Evolutionary conservation across 1,140 invertebrate species (phyloP).

Genomic region (Calycopis cecrops): DNA sequence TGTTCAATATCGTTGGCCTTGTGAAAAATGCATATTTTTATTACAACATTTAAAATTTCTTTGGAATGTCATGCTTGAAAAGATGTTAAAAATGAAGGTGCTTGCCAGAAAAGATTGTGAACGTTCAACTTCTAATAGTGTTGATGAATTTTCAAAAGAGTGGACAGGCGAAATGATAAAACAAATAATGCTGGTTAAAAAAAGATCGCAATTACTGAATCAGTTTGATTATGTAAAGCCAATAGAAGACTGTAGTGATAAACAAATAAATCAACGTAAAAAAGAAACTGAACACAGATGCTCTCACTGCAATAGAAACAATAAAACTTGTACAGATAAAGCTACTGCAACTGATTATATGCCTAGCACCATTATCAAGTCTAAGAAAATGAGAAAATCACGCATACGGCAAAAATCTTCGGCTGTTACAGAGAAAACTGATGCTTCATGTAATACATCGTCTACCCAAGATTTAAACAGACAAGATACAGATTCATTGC

Average conservation of each 20-base stretch:
- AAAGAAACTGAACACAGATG: not conserved
- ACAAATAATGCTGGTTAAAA: slow-evolving; percentile 47
- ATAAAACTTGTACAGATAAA: slow-evolving; percentile 16
- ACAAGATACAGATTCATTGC: slow-evolving; percentile 37
- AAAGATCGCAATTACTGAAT: slow-evolving; percentile 21
- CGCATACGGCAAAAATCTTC: not conserved
- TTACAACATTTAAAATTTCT: slow-evolving; percentile 63
- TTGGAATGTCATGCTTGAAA: slow-evolving; percentile 60
- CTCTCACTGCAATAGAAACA: not conserved
- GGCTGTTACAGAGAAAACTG: not conserved
- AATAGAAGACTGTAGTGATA: not conserved
- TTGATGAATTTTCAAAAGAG: slow-evolving; percentile 38
- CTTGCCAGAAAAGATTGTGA: slow-evolving; percentile 31
- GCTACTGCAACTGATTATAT: slow-evolving; percentile 24
- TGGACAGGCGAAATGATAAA: slow-evolving; percentile 53
- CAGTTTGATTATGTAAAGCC: not conserved
- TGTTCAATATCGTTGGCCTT: slow-evolving; percentile 61
- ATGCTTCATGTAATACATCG: not conserved
- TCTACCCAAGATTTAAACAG: slow-evolving; percentile 25
- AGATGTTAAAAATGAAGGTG: slow-evolving; percentile 46
- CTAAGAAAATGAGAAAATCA: not conserved
- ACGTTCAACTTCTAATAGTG: slow-evolving; percentile 24
- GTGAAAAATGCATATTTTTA: slow-evolving; percentile 54
- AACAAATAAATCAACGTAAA: not conserved
- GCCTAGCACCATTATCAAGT: not conserved